phyloP scores from a whole-genome alignment of 2,888 invertebrate species.

The Tribolium freemani region DNA sequence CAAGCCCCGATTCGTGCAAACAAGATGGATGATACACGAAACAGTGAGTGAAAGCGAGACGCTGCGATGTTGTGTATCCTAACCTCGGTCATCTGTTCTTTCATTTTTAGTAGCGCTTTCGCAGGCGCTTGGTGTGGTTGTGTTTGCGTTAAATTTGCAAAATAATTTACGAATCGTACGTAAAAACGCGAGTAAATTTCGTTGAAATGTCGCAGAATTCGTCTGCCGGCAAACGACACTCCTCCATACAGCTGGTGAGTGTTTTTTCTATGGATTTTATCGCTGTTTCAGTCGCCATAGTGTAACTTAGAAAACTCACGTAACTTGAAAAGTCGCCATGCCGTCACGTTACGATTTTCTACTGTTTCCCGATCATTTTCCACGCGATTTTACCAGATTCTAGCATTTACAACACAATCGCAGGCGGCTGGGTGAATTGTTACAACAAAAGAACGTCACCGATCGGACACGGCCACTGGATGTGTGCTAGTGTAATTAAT shows the following conservation, averaged over 20 bases:
- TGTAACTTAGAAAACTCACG: slow-evolving; percentile 76
- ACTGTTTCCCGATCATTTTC: neutral
- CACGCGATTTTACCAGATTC: too few species aligned
- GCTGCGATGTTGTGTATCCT: neutral
- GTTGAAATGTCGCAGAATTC: slow-evolving; percentile 62
- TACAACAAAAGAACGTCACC: too few species aligned
- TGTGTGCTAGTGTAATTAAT: too few species aligned
- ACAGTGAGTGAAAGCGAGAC: neutral
- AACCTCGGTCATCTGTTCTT: neutral
- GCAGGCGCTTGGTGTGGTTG: slow-evolving; percentile 60
- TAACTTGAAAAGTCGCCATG: slow-evolving; percentile 71
- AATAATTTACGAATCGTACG: slow-evolving; percentile 58
- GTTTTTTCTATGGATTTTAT: slow-evolving; percentile 46
- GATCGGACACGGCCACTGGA: too few species aligned
- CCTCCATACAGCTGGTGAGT: slow-evolving; percentile 76
- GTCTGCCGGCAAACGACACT: slow-evolving; percentile 73
- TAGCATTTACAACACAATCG: too few species aligned
- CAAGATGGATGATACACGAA: neutral
- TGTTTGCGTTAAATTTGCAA: slow-evolving; percentile 48
- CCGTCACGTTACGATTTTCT: slow-evolving; percentile 37
- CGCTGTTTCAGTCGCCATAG: slow-evolving; percentile 71
- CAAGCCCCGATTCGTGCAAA: neutral
- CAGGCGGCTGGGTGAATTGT: too few species aligned
- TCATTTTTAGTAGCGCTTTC: slow-evolving; percentile 64
- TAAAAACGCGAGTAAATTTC: slow-evolving; percentile 68